A percentile compares a stretch with the other conserved stretches of the same genome.
Conservation (phyloP, 35 echinoderm and acorn worm genomes). For the Lytechinus pictus region DNA sequence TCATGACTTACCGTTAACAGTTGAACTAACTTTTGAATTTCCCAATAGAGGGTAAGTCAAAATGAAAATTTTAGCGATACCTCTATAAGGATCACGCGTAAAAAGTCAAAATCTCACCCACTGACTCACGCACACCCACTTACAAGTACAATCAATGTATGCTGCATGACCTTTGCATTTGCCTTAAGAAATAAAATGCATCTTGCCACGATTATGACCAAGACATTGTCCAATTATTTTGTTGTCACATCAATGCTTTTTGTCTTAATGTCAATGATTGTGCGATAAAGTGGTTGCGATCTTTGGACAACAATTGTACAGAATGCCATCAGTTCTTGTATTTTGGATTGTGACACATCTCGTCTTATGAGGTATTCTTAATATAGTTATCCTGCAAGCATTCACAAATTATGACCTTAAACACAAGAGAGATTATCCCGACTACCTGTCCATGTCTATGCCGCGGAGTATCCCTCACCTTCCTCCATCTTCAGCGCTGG, state of each 20-base stretch:
- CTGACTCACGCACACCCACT: background rate
- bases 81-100: background rate
- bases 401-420: background rate
- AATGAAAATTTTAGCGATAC: background rate
- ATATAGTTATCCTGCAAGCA: background rate
- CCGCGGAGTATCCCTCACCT: background rate
- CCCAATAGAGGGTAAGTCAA: background rate
- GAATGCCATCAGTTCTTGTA: background rate
- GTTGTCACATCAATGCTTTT: no score
- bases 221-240: no score
- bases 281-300: no score
- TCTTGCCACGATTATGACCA: no score
- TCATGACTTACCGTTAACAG: background rate
- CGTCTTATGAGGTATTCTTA: background rate
- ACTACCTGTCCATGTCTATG: slow-evolving; percentile 1
- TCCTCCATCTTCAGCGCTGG: background rate
- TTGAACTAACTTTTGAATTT: background rate
- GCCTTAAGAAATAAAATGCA: no score
- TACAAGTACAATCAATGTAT: background rate
- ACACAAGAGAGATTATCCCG: background rate
- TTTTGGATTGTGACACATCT: background rate
- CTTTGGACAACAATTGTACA: no score
- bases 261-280: no score
- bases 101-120: background rate
- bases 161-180: no score